Percentiles rank a stretch among this genome's conserved stretches.
phyloP scores from a whole-genome alignment of 1,140 invertebrate species.

The Ruditapes philippinarum region DNA sequence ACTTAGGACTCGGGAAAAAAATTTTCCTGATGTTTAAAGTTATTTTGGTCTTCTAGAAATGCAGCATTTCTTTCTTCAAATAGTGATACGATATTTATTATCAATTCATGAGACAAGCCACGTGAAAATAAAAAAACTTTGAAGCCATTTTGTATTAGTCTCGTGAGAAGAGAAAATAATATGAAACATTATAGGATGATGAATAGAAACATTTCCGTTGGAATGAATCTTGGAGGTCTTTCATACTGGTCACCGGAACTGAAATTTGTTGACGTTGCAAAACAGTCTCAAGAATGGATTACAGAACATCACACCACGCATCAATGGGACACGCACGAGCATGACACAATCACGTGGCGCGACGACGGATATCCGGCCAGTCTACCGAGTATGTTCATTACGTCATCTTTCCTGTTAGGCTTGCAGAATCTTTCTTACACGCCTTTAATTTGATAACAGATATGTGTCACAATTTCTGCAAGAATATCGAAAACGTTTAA shows the following conservation, averaged over 20 bases:
- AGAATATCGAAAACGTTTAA: no score
- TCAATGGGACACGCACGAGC: constrained; percentile 75
- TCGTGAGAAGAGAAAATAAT: no score
- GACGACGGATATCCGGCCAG: constrained; percentile 76
- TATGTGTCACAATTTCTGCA: no score
- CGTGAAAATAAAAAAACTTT: no score
- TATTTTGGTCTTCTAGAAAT: no score
- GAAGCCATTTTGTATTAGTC: no score
- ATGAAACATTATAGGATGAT: constrained; percentile 73
- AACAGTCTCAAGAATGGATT: constrained; percentile 76
- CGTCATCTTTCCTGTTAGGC: not conserved
- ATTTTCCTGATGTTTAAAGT: no score
- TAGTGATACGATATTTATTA: no score
- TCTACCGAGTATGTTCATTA: constrained; percentile 63
- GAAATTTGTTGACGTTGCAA: constrained; percentile 77
- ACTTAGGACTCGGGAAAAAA: no score
- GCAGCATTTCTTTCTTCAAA: no score
- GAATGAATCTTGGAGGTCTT: constrained; percentile 75
- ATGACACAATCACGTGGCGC: constrained; percentile 70
- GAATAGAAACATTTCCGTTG: constrained; percentile 71
- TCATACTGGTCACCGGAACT: constrained; percentile 77
- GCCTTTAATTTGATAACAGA: not conserved
- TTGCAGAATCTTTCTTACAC: not conserved
- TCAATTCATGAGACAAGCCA: no score
- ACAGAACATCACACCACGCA: constrained; percentile 63